A percentile compares a stretch with the other conserved stretches of the same genome.
Evolutionary conservation across 2,888 invertebrate genomes (phyloP).

Genomic region (Eilema sororculum): DNA sequence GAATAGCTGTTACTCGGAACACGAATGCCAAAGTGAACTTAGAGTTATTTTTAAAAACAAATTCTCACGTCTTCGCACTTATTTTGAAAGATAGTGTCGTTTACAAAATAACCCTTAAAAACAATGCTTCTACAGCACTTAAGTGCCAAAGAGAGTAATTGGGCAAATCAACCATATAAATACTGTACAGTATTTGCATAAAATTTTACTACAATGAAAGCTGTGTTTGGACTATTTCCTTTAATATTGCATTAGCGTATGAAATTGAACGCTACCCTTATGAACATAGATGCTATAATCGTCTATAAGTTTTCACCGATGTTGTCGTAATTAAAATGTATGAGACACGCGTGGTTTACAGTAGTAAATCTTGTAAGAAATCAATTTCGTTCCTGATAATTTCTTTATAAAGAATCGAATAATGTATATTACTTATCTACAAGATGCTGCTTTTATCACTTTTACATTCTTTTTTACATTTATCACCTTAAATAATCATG

Average conservation of each 20-base stretch:
- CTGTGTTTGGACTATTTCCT: constrained; percentile 47
- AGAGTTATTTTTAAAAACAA: constrained; percentile 48
- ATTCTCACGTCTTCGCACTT: constrained; percentile 58
- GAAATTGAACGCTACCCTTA: constrained; percentile 33
- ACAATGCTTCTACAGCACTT: constrained; percentile 59
- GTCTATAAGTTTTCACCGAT: constrained; percentile 18
- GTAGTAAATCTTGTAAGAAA: constrained; percentile 33
- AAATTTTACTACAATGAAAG: constrained; percentile 64
- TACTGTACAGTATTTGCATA: constrained; percentile 66
- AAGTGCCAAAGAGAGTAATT: constrained; percentile 66
- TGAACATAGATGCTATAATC: constrained; percentile 29
- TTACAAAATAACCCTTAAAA: constrained; percentile 55
- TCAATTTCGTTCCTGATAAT: too few species aligned
- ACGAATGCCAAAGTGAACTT: constrained; percentile 53
- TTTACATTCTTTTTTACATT: too few species aligned
- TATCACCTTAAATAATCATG: too few species aligned
- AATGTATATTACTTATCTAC: too few species aligned
- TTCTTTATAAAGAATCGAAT: too few species aligned
- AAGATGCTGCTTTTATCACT: too few species aligned
- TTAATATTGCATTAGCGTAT: constrained; percentile 32
- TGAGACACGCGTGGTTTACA: constrained; percentile 48
- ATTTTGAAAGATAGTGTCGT: constrained; percentile 51
- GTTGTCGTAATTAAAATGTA: constrained; percentile 54
- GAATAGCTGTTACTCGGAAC: constrained; percentile 40
- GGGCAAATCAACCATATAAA: constrained; percentile 68